Evolutionary conservation across 2,888 invertebrate species (phyloP), one percentile per base, ranked within the genome.

Genomic region (Drosophila neonasuta): DNA sequence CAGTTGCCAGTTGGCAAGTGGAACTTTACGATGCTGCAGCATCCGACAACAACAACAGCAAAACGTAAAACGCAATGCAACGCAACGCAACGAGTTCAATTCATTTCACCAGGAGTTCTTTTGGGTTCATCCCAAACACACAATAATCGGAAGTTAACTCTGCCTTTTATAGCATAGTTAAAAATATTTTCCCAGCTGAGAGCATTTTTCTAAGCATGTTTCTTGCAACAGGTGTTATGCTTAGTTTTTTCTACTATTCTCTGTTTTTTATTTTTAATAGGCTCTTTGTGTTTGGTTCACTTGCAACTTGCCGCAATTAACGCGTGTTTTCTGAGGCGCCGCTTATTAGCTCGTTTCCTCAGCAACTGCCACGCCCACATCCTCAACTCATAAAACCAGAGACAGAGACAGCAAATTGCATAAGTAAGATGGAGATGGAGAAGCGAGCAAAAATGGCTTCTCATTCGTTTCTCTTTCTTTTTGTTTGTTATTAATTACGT

Each of bases 401-500:
- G 15, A 13, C 17, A 29, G 39, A 44, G 17, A 17, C 17, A 17
- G 17, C 29, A 11, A 30, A 13, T 4, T 29, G 36, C 10, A 48
- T 29, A 13, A 36, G 32, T 32, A 34, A 36, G 39, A 44, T 24
- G 24, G 5, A 24, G 6, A 24, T 24, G 24, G 24, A 24, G 32
- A 17, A 8, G 58, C 10, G n/a, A 46, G 58, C 64, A 59, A 72
- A 83, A 83, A 83, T 77, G 71, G 59, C 74, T 73, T 80, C 82
- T 68, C 48, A 48, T 48, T 17, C 55, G 68, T 59, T 54, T 48
- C 57, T 65, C 46, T 59, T 54, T 48, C 54, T 65, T 46, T 73
- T 71, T 80, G 81, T 83, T 86, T 77, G 76, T 81, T 81, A 83
- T 83, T 83, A 83, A 83, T 86, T 83, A 86, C 76, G 70, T 71